Base-by-base conservation (phyloP, 2,797 vertebrate species). In the Argyrosomus regius region DNA sequence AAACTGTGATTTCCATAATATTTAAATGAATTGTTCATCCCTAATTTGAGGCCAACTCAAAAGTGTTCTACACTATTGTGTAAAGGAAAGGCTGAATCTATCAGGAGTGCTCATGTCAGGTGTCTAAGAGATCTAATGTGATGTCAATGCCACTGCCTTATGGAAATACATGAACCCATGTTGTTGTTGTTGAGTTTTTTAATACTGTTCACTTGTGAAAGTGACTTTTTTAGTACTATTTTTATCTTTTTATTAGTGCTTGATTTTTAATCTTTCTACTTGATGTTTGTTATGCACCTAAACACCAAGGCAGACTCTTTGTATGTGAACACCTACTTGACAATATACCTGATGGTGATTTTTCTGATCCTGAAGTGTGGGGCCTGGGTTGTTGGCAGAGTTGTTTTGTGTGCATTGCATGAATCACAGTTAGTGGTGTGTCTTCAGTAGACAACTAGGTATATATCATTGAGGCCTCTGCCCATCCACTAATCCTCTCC, bases 381-480 rank as follows among this genome's bases (percentile, higher is more conserved):
- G 57, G 54, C 69, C 62, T 39, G 53, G 52, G 67, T 84, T 52
- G 75, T 89, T 81, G 52, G 65, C 65, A 70, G 76, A 63, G 67
- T 39, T 39, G 43, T 83, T 91, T 80, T 85, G 81, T 91, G 81
- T 80, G 60, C 60, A n/a, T 65, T 46, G 81, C 60, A 75, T 93
- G 84, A 87, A 86, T 93, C 92, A 92, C 91, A 81, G 84, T 80
- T 80, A 87, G 89, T 88, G 91, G 82, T 87, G 86, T 91, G 84
- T 89, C 87, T 85, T 86, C 70, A 77, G 84, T 60, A 83, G 91
- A 88, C 84, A 88, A 75, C 88, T 77, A 89, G 89, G 87, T 92
- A 75, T 93, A 93, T 89, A 93, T 95, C 92, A 94, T 75, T 76
- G 92, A 91, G 89, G 91, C 85, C 91, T 93, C 90, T 91, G 91